These are phyloP conservation scores for Numenius phaeopus DNA, from an alignment of 2,797 vertebrate genomes.

Conservation along the genomic window DNA sequence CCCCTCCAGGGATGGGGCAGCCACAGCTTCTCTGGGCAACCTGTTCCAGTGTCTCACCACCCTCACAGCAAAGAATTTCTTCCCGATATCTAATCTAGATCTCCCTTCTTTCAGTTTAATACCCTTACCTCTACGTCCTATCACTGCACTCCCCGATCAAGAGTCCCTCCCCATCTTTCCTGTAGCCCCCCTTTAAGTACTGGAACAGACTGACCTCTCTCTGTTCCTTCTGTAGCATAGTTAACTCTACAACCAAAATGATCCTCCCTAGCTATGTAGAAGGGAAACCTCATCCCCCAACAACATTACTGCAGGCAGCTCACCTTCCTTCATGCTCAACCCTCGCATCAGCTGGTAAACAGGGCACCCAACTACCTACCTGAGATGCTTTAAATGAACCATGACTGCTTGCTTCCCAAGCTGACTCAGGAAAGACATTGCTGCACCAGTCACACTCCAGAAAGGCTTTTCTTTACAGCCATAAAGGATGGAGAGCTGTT, in stretches of 20 bases:
- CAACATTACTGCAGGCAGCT: not conserved
- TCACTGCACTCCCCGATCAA: not conserved
- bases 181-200: not conserved
- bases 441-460: not conserved
- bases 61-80: not conserved
- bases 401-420: not conserved
- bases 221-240: not conserved
- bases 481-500: not conserved
- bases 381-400: not conserved
- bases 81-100: not conserved
- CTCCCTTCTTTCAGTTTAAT: not conserved
- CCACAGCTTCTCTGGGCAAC: no score
- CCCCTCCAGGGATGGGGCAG: no score
- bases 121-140: not conserved
- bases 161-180: not conserved
- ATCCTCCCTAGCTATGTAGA: accelerated
- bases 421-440: not conserved
- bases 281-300: not conserved
- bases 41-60: no score
- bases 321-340: accelerated
- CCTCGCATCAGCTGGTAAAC: not conserved
- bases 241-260: not conserved
- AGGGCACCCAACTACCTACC: accelerated
- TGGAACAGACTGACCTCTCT: not conserved
- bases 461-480: not conserved